Base-by-base conservation (phyloP, 2,113 vertebrate genomes). In the Steatornis caripensis region DNA sequence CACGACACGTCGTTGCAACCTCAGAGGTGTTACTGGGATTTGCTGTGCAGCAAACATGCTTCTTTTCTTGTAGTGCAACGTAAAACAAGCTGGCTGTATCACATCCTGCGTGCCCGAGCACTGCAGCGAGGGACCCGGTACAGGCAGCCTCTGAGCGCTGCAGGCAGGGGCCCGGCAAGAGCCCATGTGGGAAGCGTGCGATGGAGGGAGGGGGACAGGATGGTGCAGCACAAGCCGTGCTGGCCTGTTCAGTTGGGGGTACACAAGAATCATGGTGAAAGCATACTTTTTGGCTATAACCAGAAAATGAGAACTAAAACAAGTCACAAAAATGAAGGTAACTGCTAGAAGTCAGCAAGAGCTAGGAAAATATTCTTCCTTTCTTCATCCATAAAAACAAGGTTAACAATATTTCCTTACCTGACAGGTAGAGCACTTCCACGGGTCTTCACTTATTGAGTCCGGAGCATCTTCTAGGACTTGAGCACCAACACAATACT, bases 41-140 rank as follows among this genome's bases (percentile, higher is more conserved):
- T 54, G 16, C 55, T 57, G 77, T 58, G 68, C 76, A 72, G 65
- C 41, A 46, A 30, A 36, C 0, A 0, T 2, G 12, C 32, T 70
- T 49, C 60, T 41, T 13, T 54, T n/a, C 61, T 43, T 12, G 23
- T 0, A 30, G 32, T 3, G 21, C 39, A 3, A 10, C 0, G 6
- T 14, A 5, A 26, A 49, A 36, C 26, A 8, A 66, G 24, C 37
- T 54, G 61, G 15, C 37, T 53, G 66, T 26, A 8, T 5, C 7
- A 2, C 1, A 5, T 58, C 45, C 64, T 12, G 65, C 10, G 0
- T 21, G 36, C 19, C 57, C 9, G 1, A 54, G 71, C 16, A 1
- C 7, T 2, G 51, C 27, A 32, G 45, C 0, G 0, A 75, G 53
- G 37, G 45, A 41, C 1, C 0, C 0, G 0, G 36, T 1, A 2